A percentile compares a stretch with the other conserved stretches of the same genome.
These are phyloP conservation scores for Tretioscincus oriximinensis DNA, from an alignment of 2,113 vertebrate genomes.

Conservation along the genomic window DNA sequence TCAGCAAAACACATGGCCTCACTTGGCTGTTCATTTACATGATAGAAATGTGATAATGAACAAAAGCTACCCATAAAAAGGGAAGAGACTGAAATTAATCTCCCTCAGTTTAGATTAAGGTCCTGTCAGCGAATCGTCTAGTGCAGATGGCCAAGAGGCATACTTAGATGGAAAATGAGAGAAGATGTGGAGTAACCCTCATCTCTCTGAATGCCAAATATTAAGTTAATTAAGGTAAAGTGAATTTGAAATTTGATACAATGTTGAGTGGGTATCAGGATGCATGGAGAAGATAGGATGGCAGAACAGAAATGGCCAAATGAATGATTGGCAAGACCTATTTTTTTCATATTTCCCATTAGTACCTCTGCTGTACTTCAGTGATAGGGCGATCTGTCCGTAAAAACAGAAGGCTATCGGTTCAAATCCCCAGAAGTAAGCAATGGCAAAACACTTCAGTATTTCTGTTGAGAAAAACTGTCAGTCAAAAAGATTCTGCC, in stretches of 20 bases:
- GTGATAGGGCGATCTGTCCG: no score
- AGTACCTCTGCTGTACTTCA: no score
- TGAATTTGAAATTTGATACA: neutral
- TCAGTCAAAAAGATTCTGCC: no score
- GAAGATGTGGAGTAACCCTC: neutral
- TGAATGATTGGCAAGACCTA: neutral
- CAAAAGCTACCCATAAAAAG: neutral
- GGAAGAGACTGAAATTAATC: neutral
- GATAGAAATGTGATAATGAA: conserved; percentile 33
- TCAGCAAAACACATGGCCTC: conserved; percentile 17
- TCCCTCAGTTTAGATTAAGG: neutral
- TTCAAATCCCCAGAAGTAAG: no score
- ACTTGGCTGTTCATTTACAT: conserved; percentile 30
- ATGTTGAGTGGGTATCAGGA: neutral
- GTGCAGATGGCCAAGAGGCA: neutral
- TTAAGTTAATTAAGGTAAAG: neutral
- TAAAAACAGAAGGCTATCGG: no score
- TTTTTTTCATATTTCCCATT: neutral
- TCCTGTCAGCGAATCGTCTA: conserved; percentile 3
- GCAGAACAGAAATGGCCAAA: neutral
- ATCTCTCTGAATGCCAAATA: neutral
- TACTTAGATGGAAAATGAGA: conserved; percentile 22
- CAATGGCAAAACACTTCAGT: no score
- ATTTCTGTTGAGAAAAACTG: no score
- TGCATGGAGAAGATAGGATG: neutral